Conservation (phyloP, 2,797 vertebrate species). For the Anniella stebbinsi region DNA sequence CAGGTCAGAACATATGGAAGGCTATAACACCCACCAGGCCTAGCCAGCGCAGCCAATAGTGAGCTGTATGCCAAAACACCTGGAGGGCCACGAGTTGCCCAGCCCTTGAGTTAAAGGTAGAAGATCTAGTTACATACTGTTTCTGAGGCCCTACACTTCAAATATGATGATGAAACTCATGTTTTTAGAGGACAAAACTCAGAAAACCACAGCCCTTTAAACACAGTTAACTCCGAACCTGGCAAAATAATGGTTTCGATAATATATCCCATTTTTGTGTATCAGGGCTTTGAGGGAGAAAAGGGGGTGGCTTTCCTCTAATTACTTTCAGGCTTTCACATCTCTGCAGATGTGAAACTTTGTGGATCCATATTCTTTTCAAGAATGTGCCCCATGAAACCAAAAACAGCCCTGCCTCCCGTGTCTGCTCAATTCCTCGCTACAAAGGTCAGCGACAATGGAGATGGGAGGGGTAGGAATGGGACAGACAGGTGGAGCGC, state of each 20-base stretch:
- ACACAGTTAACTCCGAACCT: neutral
- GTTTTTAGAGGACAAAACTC: neutral
- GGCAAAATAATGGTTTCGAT: neutral
- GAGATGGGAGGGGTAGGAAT: neutral
- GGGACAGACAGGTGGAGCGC: neutral
- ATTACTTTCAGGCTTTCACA: neutral
- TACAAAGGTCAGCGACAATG: neutral
- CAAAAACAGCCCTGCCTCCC: too few relatives aligned
- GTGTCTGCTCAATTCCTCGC: too few relatives aligned
- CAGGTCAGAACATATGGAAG: too few relatives aligned
- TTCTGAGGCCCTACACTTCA: neutral
- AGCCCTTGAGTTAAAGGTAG: too few relatives aligned
- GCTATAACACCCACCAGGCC: too few relatives aligned
- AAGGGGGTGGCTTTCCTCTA: neutral
- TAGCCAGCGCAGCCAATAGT: too few relatives aligned
- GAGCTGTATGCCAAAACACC: too few relatives aligned
- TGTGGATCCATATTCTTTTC: neutral
- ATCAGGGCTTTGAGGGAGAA: neutral
- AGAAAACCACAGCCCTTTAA: neutral
- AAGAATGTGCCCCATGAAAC: neutral
- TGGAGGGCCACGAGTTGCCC: too few relatives aligned
- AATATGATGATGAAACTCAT: neutral
- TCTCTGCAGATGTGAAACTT: too few relatives aligned
- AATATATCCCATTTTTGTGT: neutral
- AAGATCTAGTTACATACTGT: neutral